Evolutionary conservation across 2,888 invertebrate species (phyloP).

Genomic region (Pyrochroa serraticornis): DNA sequence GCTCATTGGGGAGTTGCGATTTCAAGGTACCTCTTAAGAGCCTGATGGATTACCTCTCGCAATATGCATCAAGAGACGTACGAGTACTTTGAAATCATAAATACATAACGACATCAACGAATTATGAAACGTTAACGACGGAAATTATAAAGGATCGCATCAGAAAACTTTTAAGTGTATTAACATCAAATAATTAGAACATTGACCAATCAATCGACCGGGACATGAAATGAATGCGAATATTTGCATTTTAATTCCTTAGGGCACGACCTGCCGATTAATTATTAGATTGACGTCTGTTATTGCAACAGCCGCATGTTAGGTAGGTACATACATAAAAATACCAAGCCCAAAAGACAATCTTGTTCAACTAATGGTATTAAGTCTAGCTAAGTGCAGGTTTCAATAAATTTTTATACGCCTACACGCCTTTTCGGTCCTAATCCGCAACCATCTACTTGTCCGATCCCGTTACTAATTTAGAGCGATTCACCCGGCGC

Average conservation of each 20-base stretch:
- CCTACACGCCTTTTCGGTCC: too few species aligned
- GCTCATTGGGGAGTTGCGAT: constrained; percentile 31
- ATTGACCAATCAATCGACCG: constrained; percentile 27
- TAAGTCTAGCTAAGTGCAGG: too few species aligned
- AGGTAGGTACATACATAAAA: constrained; percentile 23
- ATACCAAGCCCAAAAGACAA: constrained; percentile 21
- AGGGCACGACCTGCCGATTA: constrained; percentile 27
- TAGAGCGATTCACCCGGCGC: too few species aligned
- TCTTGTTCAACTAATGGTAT: too few species aligned
- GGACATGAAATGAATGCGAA: constrained; percentile 35
- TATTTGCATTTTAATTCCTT: constrained; percentile 29
- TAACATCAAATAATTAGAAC: constrained; percentile 19
- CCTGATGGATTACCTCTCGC: constrained; percentile 30
- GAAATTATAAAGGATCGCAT: background rate
- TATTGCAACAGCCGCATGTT: constrained; percentile 33
- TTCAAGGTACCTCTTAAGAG: constrained; percentile 30
- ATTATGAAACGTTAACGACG: constrained; percentile 1
- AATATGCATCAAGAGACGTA: constrained; percentile 13
- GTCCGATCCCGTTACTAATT: too few species aligned
- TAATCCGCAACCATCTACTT: too few species aligned
- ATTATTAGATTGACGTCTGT: constrained; percentile 38
- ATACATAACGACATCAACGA: background rate
- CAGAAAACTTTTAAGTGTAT: too few species aligned
- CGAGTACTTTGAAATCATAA: background rate
- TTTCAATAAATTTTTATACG: too few species aligned